Conservation (phyloP, 2,113 vertebrate genomes). For the Mugil cephalus region DNA sequence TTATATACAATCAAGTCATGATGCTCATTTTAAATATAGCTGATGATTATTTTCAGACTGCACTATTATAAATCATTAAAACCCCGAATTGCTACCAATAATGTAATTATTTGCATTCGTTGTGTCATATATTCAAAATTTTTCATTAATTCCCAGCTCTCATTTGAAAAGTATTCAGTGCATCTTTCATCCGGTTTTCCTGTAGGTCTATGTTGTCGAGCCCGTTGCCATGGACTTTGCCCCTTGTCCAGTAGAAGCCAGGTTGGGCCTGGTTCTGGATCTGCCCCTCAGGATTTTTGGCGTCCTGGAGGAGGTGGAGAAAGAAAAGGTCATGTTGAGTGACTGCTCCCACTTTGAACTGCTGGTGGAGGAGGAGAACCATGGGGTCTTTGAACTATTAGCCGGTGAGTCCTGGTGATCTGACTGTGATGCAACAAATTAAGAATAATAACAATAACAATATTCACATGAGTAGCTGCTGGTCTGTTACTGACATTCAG, state of each 20-base stretch:
- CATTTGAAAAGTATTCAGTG: neutral
- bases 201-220: constrained; percentile 92
- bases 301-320: constrained; percentile 74
- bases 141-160: neutral
- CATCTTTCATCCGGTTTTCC: neutral
- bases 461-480: too few relatives aligned
- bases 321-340: constrained; percentile 85
- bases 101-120: too few relatives aligned
- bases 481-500: too few relatives aligned
- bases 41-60: too few relatives aligned
- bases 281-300: constrained; percentile 91
- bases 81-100: too few relatives aligned
- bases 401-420: constrained; percentile 81
- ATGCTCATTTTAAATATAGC: too few relatives aligned
- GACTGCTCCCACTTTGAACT: constrained; percentile 96
- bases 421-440: neutral
- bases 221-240: constrained; percentile 93
- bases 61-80: too few relatives aligned
- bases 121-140: too few relatives aligned
- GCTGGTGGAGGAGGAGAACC: constrained; percentile 88
- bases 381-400: constrained; percentile 86
- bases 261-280: constrained; percentile 87
- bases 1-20: too few relatives aligned
- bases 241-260: constrained; percentile 89
- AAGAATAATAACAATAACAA: neutral